A percentile compares a stretch with the other conserved stretches of the same genome.
Evolutionary conservation across 2,888 invertebrate genomes (phyloP).

Genomic region (Suillia variegata): DNA sequence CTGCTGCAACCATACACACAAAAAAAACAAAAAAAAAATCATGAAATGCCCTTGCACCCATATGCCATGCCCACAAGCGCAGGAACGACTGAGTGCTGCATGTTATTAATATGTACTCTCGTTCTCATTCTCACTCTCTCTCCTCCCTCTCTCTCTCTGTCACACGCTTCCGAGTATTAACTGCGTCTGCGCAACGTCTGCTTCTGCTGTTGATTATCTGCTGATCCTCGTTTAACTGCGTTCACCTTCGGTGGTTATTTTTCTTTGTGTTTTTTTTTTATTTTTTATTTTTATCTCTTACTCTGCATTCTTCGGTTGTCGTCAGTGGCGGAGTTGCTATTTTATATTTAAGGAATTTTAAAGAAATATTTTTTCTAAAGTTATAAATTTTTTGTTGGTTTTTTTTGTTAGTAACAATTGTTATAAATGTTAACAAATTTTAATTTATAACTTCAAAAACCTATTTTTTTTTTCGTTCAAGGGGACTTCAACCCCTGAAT

Average conservation of each 20-base stretch:
- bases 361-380: no score
- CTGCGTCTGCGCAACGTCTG: constrained; percentile 1
- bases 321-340: no score
- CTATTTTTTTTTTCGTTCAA: no score
- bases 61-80: neutral
- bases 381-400: no score
- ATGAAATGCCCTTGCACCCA: neutral
- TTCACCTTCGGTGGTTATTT: constrained; percentile 1
- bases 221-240: neutral
- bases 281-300: no score
- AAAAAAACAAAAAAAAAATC: neutral
- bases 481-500: no score
- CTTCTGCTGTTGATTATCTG: neutral
- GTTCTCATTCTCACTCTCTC: neutral
- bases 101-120: neutral
- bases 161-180: neutral
- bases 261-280: no score
- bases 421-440: no score
- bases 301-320: neutral
- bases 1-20: neutral
- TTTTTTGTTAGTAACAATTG: no score
- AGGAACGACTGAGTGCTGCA: no score
- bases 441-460: no score
- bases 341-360: no score
- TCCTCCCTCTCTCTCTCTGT: neutral